Evolutionary conservation across 2,113 vertebrate genomes (phyloP), one percentile per base, ranked within the genome.

Genomic region (Zonotrichia leucophrys): DNA sequence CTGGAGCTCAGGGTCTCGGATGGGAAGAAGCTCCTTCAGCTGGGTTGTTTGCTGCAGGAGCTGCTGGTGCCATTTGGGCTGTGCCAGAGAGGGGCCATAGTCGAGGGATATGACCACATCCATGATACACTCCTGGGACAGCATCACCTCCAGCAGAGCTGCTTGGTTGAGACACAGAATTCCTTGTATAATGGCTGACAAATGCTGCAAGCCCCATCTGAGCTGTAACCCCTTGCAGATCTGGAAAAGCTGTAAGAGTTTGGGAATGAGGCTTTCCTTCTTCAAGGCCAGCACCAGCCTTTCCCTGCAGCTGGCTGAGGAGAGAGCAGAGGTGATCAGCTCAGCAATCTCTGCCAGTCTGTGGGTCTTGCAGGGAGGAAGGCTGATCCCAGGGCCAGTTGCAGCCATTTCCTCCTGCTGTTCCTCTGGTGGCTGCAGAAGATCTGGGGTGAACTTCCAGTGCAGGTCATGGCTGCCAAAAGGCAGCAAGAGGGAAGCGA

Each of bases 41-140:
- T 99, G 99, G 84, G 99, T 99, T 13, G 99, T 99, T 98, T 98
- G 98, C 96, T 98, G 99, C 96, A 99, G 98, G 96, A 99, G 99
- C 96, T 99, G 99, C 64, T 98, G 95, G 95, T 99, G 99, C 64
- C 98, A 98, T 97, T 99, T 99, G 76, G 99, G 99, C 97, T 99
- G 99, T 88, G 99, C 98, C 92, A 99, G 98, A 72, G 99, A 98
- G 69, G 99, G 99, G 94, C 99, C 98, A 56, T 99, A 99, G 94
- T 99, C 98, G 60, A 99, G 98, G 97, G 99, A 99, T 91, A 99
- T 98, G 67, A 99, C 99, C 89, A 99, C 99, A 97, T 99, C 99
- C 99, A 99, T 99, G 97, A 99, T 99, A 97, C 98, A 99, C 98
- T 99, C 99, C 63, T 99, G 99, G 17, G 98, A 99, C 98, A 99